Evolutionary conservation across 2,113 vertebrate species (phyloP).

Genomic region (Amazona guildingii): DNA sequence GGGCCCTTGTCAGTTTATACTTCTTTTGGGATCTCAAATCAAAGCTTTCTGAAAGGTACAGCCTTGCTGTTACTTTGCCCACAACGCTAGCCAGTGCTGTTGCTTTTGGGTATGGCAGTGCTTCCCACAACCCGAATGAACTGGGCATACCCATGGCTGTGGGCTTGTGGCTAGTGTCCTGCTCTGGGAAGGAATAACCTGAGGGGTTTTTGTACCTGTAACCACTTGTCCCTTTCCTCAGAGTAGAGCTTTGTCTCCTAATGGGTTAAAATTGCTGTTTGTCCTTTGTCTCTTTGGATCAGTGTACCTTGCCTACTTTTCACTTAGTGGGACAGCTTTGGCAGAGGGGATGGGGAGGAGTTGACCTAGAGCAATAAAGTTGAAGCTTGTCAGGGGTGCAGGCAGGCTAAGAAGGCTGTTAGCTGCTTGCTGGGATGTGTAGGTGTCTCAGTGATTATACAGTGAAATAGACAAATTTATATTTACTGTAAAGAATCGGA

Average conservation of each 20-base stretch:
- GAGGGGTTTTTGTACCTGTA: rapidly evolving
- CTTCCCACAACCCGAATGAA: not conserved
- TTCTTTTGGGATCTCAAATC: not conserved
- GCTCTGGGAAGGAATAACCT: not conserved
- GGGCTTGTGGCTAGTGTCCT: not conserved
- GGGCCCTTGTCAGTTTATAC: no score
- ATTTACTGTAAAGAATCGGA: not conserved
- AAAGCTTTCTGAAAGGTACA: not conserved
- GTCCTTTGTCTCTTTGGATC: not conserved
- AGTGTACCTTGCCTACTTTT: not conserved
- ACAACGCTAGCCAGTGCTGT: rapidly evolving
- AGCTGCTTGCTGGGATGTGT: not conserved
- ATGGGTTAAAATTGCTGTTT: not conserved
- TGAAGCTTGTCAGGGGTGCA: not conserved
- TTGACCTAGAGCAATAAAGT: not conserved
- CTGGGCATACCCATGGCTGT: rapidly evolving
- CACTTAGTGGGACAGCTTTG: not conserved
- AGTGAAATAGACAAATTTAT: not conserved
- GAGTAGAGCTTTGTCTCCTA: not conserved
- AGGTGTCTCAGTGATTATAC: not conserved
- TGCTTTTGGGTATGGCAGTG: rapidly evolving
- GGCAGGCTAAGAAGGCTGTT: not conserved
- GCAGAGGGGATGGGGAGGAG: rapidly evolving
- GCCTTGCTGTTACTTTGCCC: rapidly evolving
- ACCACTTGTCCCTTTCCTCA: not conserved